Percentiles rank a stretch among this genome's conserved stretches.
These are phyloP conservation scores for Drosophila imparisetae DNA, from an alignment of 2,888 invertebrate species.

Conservation along the genomic window DNA sequence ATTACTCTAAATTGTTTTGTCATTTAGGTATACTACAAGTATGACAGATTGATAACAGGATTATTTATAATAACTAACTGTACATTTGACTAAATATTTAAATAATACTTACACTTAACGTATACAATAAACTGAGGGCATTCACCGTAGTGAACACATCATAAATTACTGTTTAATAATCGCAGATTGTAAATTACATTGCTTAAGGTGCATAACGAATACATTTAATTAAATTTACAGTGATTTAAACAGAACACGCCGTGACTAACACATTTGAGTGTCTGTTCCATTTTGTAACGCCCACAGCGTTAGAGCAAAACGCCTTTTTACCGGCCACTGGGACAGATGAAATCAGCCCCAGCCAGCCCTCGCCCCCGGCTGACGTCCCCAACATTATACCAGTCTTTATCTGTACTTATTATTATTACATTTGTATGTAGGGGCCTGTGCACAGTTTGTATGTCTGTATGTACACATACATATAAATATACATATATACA, in stretches of 20 bases:
- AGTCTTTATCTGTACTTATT: conserved; percentile 42
- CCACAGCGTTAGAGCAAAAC: conserved; percentile 55
- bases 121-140: conserved; percentile 23
- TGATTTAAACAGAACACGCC: conserved; percentile 36
- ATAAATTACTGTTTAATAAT: conserved; percentile 17
- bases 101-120: background rate
- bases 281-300: conserved; percentile 65
- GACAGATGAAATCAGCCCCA: conserved; percentile 29
- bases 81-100: background rate
- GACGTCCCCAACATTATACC: conserved; percentile 31
- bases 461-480: conserved; percentile 5
- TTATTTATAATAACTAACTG: background rate
- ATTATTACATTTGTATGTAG: conserved; percentile 36
- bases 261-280: conserved; percentile 40
- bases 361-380: conserved; percentile 6
- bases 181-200: conserved; percentile 35
- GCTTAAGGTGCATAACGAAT: conserved; percentile 52
- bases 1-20: conserved; percentile 3
- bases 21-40: background rate
- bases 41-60: background rate
- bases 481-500: conserved; percentile 29
- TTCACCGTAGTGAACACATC: conserved; percentile 38
- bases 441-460: conserved; percentile 38
- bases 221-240: conserved; percentile 45
- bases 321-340: conserved; percentile 65